These are phyloP conservation scores for Ceryle rudis DNA, from an alignment of 2,797 vertebrate species.

Conservation along the genomic window DNA sequence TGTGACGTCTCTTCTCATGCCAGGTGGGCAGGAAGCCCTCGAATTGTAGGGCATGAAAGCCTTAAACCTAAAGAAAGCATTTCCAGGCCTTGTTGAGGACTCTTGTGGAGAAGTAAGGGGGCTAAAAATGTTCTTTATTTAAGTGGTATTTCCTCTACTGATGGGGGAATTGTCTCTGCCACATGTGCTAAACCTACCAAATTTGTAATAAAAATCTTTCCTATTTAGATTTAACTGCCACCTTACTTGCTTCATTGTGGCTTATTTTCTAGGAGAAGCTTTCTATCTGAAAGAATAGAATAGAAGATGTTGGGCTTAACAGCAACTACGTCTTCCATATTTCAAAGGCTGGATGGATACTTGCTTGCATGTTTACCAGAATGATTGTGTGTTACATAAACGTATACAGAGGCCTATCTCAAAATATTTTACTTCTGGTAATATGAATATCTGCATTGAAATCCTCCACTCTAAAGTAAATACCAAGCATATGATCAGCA, in stretches of 20 bases:
- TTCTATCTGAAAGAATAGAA: not conserved
- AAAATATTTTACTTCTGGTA: not conserved
- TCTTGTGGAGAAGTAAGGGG: not conserved
- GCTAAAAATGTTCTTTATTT: not conserved
- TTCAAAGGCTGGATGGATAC: not conserved
- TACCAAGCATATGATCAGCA: accelerated
- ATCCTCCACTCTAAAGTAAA: not conserved
- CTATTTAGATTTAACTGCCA: not conserved
- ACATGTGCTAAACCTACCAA: not conserved
- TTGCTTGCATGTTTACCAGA: accelerated
- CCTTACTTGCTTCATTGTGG: not conserved
- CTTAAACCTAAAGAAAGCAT: accelerated
- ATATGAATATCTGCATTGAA: not conserved
- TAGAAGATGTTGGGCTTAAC: not conserved
- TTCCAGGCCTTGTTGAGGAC: accelerated
- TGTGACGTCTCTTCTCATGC: not conserved
- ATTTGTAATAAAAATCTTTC: not conserved
- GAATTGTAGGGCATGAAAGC: not conserved
- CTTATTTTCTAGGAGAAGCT: not conserved
- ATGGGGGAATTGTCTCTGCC: accelerated
- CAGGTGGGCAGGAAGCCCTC: not conserved
- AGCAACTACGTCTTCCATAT: accelerated
- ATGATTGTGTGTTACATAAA: not conserved
- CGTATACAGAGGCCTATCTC: accelerated
- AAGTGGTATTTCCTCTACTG: accelerated